These are phyloP conservation scores for pig (Sus scrofa) DNA, from an alignment of 2,113 vertebrate species.

Conservation along the genomic window T2T-Sscrofa CM000812.6:116124501-116125000, in stretches of 20 bases:
- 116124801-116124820: not conserved
- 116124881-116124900: too few relatives aligned
- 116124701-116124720: not conserved
- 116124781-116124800: not conserved
- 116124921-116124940: too few relatives aligned
- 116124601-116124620: not conserved
- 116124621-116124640: fast-evolving
- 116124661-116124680: not conserved
- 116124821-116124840: too few relatives aligned
- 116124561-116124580: not conserved
- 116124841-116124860: too few relatives aligned
- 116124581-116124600: not conserved
- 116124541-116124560: not conserved
- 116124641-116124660: not conserved
- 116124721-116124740: not conserved
- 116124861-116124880: too few relatives aligned
- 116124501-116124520: not conserved
- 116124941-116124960: too few relatives aligned
- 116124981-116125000: too few relatives aligned
- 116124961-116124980: too few relatives aligned
- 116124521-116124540: not conserved
- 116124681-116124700: not conserved
- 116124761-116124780: not conserved
- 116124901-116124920: too few relatives aligned
- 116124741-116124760: not conserved